phyloP scores from a whole-genome alignment of 37 sponge, comb jelly and placozoan species.

The Oopsacas minuta region DNA sequence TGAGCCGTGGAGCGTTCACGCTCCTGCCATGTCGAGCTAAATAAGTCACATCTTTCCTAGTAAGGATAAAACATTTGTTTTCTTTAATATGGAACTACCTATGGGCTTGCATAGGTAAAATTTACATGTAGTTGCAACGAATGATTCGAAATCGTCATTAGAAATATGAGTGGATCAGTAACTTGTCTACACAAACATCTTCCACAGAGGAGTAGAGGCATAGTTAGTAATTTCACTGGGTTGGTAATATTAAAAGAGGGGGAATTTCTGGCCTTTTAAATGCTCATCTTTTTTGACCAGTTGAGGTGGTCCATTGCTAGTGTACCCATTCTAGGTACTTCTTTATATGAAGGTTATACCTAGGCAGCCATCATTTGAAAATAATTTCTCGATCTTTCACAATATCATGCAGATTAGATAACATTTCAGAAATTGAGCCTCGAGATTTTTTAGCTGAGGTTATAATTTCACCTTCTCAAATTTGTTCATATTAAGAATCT shows the following conservation, averaged over 20 bases:
- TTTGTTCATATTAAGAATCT: background rate
- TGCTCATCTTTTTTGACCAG: background rate
- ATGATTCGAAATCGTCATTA: background rate
- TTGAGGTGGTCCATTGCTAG: background rate
- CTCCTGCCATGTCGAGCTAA: constrained; percentile 9
- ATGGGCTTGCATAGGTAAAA: constrained; percentile 5
- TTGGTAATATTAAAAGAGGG: background rate
- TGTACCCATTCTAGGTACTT: background rate
- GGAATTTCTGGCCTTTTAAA: background rate
- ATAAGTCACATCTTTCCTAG: background rate
- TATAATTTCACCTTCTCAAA: background rate
- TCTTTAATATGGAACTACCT: background rate
- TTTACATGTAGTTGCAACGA: background rate
- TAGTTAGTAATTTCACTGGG: background rate
- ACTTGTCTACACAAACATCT: background rate
- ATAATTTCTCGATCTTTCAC: no score
- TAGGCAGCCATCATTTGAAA: no score
- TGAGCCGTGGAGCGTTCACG: background rate
- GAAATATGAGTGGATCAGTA: background rate
- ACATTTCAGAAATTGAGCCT: no score
- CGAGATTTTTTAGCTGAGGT: no score
- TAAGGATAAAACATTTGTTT: background rate
- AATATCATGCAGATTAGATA: no score
- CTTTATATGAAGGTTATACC: background rate
- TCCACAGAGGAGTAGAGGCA: background rate